Conservation (phyloP, 2,113 vertebrate species). For the Thermophis baileyi region DNA sequence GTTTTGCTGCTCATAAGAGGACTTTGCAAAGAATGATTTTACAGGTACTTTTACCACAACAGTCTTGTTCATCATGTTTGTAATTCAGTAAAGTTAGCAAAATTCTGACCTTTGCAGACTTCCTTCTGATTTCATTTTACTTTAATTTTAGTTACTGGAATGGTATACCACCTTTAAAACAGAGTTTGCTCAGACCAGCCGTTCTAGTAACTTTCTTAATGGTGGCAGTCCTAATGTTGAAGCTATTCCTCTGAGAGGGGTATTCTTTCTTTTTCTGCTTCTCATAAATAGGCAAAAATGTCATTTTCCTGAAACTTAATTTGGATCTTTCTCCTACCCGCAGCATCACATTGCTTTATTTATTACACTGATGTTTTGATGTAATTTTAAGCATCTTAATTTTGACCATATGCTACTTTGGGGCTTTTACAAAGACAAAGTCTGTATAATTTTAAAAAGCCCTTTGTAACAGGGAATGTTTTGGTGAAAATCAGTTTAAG, state of each 20-base stretch:
- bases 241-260: neutral
- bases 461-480: neutral
- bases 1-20: neutral
- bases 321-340: neutral
- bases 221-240: neutral
- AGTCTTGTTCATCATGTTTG: neutral
- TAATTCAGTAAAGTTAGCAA: neutral
- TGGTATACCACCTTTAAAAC: neutral
- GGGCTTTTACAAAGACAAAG: neutral
- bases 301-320: neutral
- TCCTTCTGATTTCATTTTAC: neutral
- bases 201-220: neutral
- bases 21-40: neutral
- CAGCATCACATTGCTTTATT: neutral
- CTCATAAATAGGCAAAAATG: neutral
- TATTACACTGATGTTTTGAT: neutral
- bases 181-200: neutral
- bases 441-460: neutral
- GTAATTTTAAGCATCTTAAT: neutral
- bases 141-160: neutral
- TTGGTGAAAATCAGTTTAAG: neutral
- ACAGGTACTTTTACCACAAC: too few relatives aligned
- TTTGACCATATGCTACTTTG: neutral
- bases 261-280: neutral
- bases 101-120: neutral